A percentile compares a stretch with the other conserved stretches of the same genome.
Evolutionary conservation across 30 jellyfish, hydroid and myxozoan species (phyloP).

Genomic region (Turritopsis rubra): DNA sequence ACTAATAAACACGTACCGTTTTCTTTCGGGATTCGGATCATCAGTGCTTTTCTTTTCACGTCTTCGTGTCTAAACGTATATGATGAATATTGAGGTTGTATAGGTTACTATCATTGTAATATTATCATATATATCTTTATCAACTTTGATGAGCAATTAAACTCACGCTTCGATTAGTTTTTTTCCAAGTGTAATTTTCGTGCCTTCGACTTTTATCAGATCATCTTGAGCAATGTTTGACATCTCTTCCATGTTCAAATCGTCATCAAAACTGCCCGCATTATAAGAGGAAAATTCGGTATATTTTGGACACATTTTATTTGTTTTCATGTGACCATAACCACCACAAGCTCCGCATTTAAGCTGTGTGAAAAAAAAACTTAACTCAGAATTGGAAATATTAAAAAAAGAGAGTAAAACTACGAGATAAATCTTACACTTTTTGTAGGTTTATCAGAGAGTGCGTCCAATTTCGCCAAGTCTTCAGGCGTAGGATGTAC

Average conservation of each 20-base stretch:
- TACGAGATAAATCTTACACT: slow-evolving; percentile 35
- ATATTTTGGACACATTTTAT: slow-evolving; percentile 92
- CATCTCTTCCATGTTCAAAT: slow-evolving; percentile 60
- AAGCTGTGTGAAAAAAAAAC: slow-evolving; percentile 23
- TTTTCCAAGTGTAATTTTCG: slow-evolving; percentile 81
- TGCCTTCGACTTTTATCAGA: slow-evolving; percentile 91
- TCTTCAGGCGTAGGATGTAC: slow-evolving; percentile 48
- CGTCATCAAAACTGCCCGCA: slow-evolving; percentile 49
- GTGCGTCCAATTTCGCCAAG: slow-evolving; percentile 40
- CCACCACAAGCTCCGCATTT: slow-evolving; percentile 98
- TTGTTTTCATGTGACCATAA: slow-evolving; percentile 92
- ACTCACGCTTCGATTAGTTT: slow-evolving; percentile 93
- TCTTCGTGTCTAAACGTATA: slow-evolving; percentile 69
- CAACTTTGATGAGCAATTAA: no score
- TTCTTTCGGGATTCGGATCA: slow-evolving; percentile 79
- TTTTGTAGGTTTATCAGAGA: slow-evolving; percentile 78
- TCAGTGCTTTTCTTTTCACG: slow-evolving; percentile 65
- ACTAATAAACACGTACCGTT: slow-evolving; percentile 34
- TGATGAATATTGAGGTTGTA: background rate
- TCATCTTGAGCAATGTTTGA: slow-evolving; percentile 64
- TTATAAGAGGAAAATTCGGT: slow-evolving; percentile 56
- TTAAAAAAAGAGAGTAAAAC: background rate
- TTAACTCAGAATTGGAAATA: background rate
- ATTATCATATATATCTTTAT: no score
- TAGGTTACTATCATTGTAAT: no score